phyloP scores from a whole-genome alignment of 2,113 vertebrate species.

The Urocitellus parryii region DNA sequence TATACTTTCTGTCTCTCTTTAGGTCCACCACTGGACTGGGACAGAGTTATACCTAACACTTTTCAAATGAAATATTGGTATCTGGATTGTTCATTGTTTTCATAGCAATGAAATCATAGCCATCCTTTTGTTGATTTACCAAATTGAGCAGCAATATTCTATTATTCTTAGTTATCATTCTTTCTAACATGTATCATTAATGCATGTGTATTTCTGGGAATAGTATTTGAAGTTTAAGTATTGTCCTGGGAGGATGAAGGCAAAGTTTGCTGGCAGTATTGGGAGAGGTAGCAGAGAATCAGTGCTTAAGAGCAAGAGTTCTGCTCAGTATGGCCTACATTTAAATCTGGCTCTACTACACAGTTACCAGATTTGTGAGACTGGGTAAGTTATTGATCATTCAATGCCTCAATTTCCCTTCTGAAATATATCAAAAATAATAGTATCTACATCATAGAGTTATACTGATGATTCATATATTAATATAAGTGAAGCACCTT shows the following conservation, averaged over 20 bases:
- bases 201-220: background rate
- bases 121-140: background rate
- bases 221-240: constrained; percentile 8
- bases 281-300: background rate
- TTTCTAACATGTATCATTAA: background rate
- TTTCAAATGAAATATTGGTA: constrained; percentile 23
- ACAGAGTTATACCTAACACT: background rate
- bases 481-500: no score
- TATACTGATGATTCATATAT: no score
- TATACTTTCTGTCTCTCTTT: background rate
- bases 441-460: no score
- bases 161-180: background rate
- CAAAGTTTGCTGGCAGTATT: background rate
- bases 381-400: background rate
- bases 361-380: background rate
- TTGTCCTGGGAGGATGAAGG: background rate
- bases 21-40: background rate
- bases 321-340: background rate
- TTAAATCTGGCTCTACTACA: background rate
- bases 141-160: background rate
- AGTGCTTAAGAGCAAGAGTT: background rate
- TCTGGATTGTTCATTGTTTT: constrained; percentile 21
- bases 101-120: background rate
- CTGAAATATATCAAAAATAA: background rate
- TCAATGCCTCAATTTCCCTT: background rate